Percentiles rank a stretch among this genome's conserved stretches.
Evolutionary conservation across 2,797 vertebrate species (phyloP).

Genomic region (Hypotaenidia okinawae): DNA sequence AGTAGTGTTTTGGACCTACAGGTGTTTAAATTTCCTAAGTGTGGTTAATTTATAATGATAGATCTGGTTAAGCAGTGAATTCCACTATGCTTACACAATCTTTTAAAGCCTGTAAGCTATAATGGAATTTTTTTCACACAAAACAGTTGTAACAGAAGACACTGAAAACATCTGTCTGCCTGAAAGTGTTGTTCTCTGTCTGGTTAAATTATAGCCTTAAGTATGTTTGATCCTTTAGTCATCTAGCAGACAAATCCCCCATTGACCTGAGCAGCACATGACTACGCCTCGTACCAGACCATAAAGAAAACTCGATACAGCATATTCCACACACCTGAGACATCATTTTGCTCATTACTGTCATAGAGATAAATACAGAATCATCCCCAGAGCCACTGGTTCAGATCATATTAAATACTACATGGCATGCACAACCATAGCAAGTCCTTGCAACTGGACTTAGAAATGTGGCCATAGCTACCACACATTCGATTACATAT

Average conservation of each 20-base stretch:
- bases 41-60: conserved; percentile 68
- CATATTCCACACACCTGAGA: neutral
- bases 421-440: neutral
- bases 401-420: neutral
- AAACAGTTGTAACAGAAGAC: conserved; percentile 5
- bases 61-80: conserved; percentile 57
- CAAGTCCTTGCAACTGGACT: neutral
- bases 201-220: conserved; percentile 13
- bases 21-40: conserved; percentile 66
- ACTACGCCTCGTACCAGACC: neutral
- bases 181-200: neutral
- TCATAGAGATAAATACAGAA: neutral
- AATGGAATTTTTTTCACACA: conserved; percentile 28
- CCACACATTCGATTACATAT: neutral
- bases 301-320: neutral
- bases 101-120: conserved; percentile 45
- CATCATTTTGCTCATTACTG: neutral
- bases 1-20: conserved; percentile 57
- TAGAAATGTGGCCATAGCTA: neutral
- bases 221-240: conserved; percentile 7
- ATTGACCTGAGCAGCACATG: neutral
- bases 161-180: neutral
- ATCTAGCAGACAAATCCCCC: neutral
- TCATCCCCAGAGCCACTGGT: neutral
- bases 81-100: conserved; percentile 56